phyloP scores from a whole-genome alignment of 1,140 invertebrate genomes.

The Brachionus asplanchnoidis region DNA sequence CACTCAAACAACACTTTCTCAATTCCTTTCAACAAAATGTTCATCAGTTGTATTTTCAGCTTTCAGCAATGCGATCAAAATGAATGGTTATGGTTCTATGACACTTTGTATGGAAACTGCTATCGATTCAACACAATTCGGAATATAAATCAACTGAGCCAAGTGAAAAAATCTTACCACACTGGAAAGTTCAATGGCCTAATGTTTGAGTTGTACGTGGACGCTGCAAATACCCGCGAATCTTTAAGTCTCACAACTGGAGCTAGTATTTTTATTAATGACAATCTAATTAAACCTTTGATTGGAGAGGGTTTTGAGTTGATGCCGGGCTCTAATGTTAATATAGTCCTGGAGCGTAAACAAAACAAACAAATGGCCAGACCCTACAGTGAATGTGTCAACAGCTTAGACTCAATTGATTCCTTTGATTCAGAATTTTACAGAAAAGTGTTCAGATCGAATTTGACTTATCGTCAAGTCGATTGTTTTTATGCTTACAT shows the following conservation, averaged over 20 bases:
- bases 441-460: neutral
- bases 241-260: neutral
- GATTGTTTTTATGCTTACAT: neutral
- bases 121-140: neutral
- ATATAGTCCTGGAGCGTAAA: neutral
- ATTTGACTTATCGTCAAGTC: neutral
- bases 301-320: neutral
- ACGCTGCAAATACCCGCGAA: neutral
- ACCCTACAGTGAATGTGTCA: slow-evolving; percentile 6
- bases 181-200: neutral
- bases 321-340: neutral
- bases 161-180: neutral
- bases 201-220: neutral
- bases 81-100: neutral
- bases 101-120: neutral
- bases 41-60: neutral
- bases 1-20: neutral
- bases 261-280: neutral
- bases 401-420: neutral
- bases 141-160: neutral
- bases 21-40: neutral
- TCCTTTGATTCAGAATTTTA: slow-evolving; percentile 6
- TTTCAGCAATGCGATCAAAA: neutral
- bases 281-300: neutral
- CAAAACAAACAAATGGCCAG: neutral